Evolutionary conservation across 2,888 invertebrate species (phyloP).

Genomic region (Cantharis rufa): DNA sequence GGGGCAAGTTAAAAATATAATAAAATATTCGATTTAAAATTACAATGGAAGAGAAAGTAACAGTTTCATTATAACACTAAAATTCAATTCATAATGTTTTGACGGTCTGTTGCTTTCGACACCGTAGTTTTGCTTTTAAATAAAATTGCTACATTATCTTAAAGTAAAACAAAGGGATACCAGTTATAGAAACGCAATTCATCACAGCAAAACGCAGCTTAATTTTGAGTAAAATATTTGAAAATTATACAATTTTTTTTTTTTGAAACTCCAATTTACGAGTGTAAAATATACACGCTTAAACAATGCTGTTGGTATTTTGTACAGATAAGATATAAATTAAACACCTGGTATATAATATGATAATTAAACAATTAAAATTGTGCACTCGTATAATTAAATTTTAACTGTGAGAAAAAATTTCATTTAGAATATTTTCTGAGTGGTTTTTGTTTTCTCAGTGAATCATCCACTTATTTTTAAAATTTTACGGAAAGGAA

Average conservation of each 20-base stretch:
- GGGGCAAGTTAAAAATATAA: neutral
- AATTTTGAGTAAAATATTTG: neutral
- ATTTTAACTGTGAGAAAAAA: neutral
- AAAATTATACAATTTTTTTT: neutral
- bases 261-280: neutral
- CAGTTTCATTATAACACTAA: neutral
- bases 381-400: neutral
- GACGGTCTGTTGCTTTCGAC: neutral
- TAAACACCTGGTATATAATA: neutral
- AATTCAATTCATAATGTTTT: neutral
- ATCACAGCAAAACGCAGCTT: neutral
- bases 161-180: neutral
- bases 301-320: neutral
- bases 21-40: neutral
- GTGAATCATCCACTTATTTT: neutral
- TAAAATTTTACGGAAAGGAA: neutral
- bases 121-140: neutral
- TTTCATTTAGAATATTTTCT: neutral
- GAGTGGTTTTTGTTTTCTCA: neutral
- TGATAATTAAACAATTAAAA: neutral
- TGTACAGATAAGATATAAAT: neutral
- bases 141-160: neutral
- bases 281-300: neutral
- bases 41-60: neutral
- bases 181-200: neutral